Conservation (phyloP, 2,797 vertebrate species). For the Dendrocincla tyrannina region DNA sequence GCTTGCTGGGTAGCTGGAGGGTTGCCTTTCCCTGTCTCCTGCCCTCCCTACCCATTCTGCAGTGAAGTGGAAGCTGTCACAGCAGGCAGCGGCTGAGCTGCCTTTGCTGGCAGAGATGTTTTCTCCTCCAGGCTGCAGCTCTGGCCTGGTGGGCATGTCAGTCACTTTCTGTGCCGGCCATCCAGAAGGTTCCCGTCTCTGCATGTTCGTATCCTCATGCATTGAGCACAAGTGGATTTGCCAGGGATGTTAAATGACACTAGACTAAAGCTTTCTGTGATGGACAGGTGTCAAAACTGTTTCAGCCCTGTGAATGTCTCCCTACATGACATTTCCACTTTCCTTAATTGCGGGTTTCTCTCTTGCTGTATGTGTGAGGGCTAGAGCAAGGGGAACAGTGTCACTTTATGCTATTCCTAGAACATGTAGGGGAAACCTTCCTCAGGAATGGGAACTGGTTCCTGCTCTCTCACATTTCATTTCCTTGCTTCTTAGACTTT, state of each 20-base stretch:
- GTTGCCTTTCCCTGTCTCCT: background rate
- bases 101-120: background rate
- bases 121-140: background rate
- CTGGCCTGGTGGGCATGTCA: background rate
- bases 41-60: background rate
- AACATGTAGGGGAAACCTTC: background rate
- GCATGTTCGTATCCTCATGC: background rate
- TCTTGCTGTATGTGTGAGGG: background rate
- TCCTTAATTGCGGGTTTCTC: background rate
- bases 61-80: constrained; percentile 35
- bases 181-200: constrained; percentile 6
- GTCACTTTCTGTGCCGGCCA: background rate
- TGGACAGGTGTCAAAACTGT: background rate
- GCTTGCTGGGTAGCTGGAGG: background rate
- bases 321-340: background rate
- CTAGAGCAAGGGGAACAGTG: background rate
- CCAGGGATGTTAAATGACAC: background rate
- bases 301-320: background rate
- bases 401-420: background rate
- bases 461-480: background rate
- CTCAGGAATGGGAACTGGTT: background rate
- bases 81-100: background rate
- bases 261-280: constrained; percentile 5
- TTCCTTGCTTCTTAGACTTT: constrained; percentile 83
- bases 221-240: background rate